Conservation (phyloP, 2,797 vertebrate species). For the Gouania willdenowi region DNA sequence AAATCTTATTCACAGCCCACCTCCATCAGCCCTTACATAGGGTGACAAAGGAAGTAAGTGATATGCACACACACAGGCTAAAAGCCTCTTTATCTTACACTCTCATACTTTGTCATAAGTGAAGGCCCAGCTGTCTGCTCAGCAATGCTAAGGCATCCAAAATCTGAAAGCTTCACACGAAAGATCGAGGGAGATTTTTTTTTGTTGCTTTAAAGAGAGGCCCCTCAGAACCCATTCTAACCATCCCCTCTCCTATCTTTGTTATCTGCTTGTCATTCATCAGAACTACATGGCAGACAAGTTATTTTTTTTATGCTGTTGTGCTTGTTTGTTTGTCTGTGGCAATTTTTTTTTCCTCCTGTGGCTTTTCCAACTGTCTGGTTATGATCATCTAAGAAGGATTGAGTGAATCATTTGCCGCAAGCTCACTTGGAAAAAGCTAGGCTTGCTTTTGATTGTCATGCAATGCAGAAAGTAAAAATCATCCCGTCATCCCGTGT, state of each 20-base stretch:
- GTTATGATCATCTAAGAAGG: conserved; percentile 39
- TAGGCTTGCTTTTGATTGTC: conserved; percentile 14
- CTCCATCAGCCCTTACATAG: conserved; percentile 26
- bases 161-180: conserved; percentile 34
- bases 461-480: no score
- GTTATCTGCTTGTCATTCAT: conserved; percentile 55
- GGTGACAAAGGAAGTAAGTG: conserved; percentile 42
- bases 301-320: conserved; percentile 13
- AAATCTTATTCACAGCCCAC: conserved; percentile 43
- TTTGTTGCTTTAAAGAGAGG: conserved; percentile 10
- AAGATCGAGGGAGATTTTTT: conserved; percentile 25
- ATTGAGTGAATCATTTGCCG: conserved; percentile 17
- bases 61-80: conserved; percentile 44
- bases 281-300: conserved; percentile 42
- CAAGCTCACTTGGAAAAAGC: conserved; percentile 10
- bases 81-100: conserved; percentile 57
- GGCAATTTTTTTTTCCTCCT: conserved; percentile 28
- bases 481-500: no score
- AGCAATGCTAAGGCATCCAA: conserved; percentile 58
- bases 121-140: conserved; percentile 49
- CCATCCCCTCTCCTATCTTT: conserved; percentile 24
- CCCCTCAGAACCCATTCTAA: conserved; percentile 26
- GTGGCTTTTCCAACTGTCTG: conserved; percentile 43
- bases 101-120: conserved; percentile 61
- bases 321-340: conserved; percentile 35